phyloP scores from a whole-genome alignment of 2,797 vertebrate species.

The Pygocentrus nattereri region DNA sequence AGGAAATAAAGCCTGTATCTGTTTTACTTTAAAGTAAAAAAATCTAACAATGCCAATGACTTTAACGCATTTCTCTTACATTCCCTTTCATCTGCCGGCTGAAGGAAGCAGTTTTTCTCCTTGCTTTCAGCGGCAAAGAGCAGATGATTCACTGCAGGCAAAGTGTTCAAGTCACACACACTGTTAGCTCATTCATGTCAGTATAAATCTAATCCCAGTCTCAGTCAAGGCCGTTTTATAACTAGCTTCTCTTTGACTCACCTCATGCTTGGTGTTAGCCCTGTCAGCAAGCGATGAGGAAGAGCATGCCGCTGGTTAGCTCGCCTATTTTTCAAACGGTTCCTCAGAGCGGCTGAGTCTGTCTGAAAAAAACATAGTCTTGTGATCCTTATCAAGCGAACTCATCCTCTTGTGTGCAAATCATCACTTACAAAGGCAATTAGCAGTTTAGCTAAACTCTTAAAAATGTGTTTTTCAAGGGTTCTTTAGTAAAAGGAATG shows the following conservation, averaged over 20 bases:
- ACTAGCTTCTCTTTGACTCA: slow-evolving; percentile 43
- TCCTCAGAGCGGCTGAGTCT: background rate
- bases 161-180: slow-evolving; percentile 30
- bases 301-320: slow-evolving; percentile 2
- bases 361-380: too few species aligned
- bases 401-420: too few species aligned
- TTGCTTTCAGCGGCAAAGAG: background rate
- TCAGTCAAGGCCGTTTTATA: slow-evolving; percentile 47
- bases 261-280: slow-evolving; percentile 6
- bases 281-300: slow-evolving; percentile 35
- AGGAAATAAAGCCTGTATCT: too few species aligned
- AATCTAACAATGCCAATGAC: too few species aligned
- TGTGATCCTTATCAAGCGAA: background rate
- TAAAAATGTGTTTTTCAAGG: too few species aligned
- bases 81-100: background rate
- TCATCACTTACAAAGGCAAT: too few species aligned
- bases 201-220: slow-evolving; percentile 39
- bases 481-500: too few species aligned
- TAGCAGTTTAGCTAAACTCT: too few species aligned
- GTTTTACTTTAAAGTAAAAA: background rate
- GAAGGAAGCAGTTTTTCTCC: background rate
- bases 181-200: slow-evolving; percentile 48
- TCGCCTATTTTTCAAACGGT: background rate
- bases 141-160: slow-evolving; percentile 23
- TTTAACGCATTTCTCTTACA: background rate